Evolutionary conservation across 1,140 invertebrate species (phyloP).

Genomic region (Formica exsecta): DNA sequence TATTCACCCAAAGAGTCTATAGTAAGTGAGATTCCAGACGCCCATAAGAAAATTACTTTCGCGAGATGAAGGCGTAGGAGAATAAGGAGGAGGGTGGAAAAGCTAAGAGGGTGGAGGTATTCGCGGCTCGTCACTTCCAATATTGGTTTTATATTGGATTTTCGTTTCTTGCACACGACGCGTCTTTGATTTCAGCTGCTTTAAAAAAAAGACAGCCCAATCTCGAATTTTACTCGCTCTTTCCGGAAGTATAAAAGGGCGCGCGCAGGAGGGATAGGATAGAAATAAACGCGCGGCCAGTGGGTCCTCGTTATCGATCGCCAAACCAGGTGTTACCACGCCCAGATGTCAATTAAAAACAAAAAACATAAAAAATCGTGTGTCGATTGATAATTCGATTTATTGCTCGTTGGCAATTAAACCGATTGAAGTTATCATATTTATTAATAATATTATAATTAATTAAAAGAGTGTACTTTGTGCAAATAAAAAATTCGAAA

Average conservation of each 20-base stretch:
- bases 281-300: not conserved
- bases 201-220: slow-evolving; percentile 16
- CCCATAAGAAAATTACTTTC: slow-evolving; percentile 79
- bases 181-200: slow-evolving; percentile 48
- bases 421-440: not conserved
- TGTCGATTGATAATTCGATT: not conserved
- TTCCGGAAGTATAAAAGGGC: slow-evolving; percentile 43
- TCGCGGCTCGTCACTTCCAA: slow-evolving; percentile 71
- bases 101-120: slow-evolving; percentile 31
- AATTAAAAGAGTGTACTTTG: no score
- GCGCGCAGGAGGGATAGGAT: not conserved
- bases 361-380: not conserved
- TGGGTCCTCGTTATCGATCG: slow-evolving; percentile 78
- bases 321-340: slow-evolving; percentile 80
- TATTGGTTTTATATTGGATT: slow-evolving; percentile 81
- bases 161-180: slow-evolving; percentile 43
- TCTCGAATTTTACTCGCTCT: slow-evolving; percentile 61
- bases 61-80: slow-evolving; percentile 51
- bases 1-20: not conserved
- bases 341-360: slow-evolving; percentile 79
- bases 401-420: not conserved
- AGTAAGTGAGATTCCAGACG: slow-evolving; percentile 64
- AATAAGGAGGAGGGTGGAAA: slow-evolving; percentile 33
- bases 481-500: no score
- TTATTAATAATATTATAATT: no score